These are phyloP conservation scores for Oxyteleia sp. DNA, from an alignment of 2,888 invertebrate species.

Conservation along the genomic window DNA sequence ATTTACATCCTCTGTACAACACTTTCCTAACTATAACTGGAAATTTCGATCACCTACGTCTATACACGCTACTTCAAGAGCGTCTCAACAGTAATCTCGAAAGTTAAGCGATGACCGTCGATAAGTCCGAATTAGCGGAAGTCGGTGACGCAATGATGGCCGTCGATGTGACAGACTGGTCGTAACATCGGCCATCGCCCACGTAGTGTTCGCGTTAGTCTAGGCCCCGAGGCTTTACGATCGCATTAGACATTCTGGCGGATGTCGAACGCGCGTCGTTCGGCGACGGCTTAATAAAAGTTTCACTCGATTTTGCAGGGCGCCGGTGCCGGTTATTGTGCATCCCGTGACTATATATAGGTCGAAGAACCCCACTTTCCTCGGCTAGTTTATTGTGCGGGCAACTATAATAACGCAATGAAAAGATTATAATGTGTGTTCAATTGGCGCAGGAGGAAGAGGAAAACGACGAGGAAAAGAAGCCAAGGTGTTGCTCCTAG, in stretches of 20 bases:
- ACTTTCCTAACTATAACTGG: too few relatives aligned
- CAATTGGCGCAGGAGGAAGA: slow-evolving; percentile 60
- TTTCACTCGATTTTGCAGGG: slow-evolving; percentile 41
- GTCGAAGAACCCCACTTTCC: slow-evolving; percentile 12
- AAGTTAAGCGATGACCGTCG: slow-evolving; percentile 16
- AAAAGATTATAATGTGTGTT: slow-evolving; percentile 68
- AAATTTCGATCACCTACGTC: too few relatives aligned
- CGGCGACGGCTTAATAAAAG: slow-evolving; percentile 27
- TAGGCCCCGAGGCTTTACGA: slow-evolving; percentile 24
- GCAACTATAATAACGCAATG: slow-evolving; percentile 48
- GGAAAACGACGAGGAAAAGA: slow-evolving; percentile 58
- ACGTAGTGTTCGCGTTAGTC: neutral
- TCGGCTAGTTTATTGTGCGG: slow-evolving; percentile 15
- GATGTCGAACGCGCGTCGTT: slow-evolving; percentile 13
- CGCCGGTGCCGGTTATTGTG: slow-evolving; percentile 26
- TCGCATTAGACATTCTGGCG: slow-evolving; percentile 35
- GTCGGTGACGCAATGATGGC: slow-evolving; percentile 36
- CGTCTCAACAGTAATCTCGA: slow-evolving; percentile 18
- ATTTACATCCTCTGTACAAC: too few relatives aligned
- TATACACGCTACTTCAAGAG: neutral
- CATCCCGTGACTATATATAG: neutral
- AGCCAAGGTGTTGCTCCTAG: slow-evolving; percentile 34
- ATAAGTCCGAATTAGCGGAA: slow-evolving; percentile 34
- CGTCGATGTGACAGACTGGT: slow-evolving; percentile 6
- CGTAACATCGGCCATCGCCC: slow-evolving; percentile 4